Base-by-base conservation (phyloP, 2,797 vertebrate genomes). In the Nyctibius grandis region DNA sequence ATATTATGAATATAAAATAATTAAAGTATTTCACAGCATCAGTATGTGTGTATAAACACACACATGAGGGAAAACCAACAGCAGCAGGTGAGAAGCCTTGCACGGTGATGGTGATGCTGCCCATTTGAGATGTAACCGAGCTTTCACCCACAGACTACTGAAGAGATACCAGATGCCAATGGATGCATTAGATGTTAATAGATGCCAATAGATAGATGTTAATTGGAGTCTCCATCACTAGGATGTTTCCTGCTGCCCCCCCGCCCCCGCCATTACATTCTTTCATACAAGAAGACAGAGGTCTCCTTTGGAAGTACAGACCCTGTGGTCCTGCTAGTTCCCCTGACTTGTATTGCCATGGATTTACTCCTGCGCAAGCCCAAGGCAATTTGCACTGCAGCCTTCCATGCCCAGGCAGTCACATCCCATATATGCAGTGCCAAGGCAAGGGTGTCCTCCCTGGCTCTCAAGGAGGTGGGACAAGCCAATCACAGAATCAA, bases 401-500 rank as follows among this genome's bases (percentile, higher is more conserved):
- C 51, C 15, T 60, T 31, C 47, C 33, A 6, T 7, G 20, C 22
- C 64, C 59, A 33, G 70, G 38, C 9, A 31, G 44, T 15, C 28
- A 20, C 2, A 1, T 21, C 15, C 2, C 1, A 57, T 0, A 1
- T 9, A 47, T 0, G 4, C 38, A 23, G 25, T 21, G 70, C 15
- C 47, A 26, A 44, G 16, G 42, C 50, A 36, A 25, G 12, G 19
- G 31, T 26, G 40, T 25, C 17, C 45, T 74, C 18, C 36, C 17
- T 23, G 29, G 34, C 40, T 63, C 44, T 25, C 42, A 7, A 9
- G 26, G n/a, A 69, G 34, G 16, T 45, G 45, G 16, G 36, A 50
- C 34, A 53, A 12, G 40, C 36, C 3, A 2, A 45, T 0, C 1
- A n/a, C n/a, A n/a, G n/a, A n/a, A n/a, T n/a, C n/a, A n/a, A n/a